Conservation (phyloP, 1,140 invertebrate genomes). For the Plectrocnemia conspersa region DNA sequence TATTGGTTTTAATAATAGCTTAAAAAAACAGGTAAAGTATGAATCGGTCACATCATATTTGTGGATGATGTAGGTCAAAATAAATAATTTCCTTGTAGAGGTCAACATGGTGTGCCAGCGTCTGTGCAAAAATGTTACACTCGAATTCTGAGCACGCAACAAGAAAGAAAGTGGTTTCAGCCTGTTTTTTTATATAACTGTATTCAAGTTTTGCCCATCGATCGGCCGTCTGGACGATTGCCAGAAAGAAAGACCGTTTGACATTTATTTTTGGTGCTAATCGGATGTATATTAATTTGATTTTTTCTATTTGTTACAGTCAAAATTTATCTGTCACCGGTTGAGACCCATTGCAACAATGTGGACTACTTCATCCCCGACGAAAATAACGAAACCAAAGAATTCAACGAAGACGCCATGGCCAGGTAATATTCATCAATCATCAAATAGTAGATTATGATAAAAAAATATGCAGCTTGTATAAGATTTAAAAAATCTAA, state of each 20-base stretch:
- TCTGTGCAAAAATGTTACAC: too few species aligned
- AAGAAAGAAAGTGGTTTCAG: constrained; percentile 10
- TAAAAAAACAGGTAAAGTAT: too few species aligned
- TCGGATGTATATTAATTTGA: background rate
- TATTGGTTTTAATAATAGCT: too few species aligned
- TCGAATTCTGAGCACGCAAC: too few species aligned
- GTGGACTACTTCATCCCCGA: constrained; percentile 90
- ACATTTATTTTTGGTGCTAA: constrained; percentile 1
- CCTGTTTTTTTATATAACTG: constrained; percentile 14
- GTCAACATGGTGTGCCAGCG: too few species aligned
- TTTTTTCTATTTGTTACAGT: constrained; percentile 60
- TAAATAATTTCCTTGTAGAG: too few species aligned
- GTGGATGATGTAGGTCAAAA: too few species aligned
- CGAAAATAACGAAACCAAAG: constrained; percentile 74
- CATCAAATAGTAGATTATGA: constrained; percentile 46
- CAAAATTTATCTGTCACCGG: constrained; percentile 83
- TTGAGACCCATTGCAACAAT: constrained; percentile 92
- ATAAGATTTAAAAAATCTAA: background rate
- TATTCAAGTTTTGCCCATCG: constrained; percentile 10
- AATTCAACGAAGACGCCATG: constrained; percentile 78
- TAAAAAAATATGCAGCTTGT: too few species aligned
- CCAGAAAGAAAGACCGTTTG: constrained; percentile 8
- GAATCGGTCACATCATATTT: too few species aligned
- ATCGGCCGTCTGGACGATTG: background rate
- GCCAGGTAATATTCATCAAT: constrained; percentile 62